A percentile compares a stretch with the other conserved stretches of the same genome.
These are phyloP conservation scores for Pollachius pollachius DNA, from an alignment of 2,113 vertebrate species.

Conservation along the genomic window DNA sequence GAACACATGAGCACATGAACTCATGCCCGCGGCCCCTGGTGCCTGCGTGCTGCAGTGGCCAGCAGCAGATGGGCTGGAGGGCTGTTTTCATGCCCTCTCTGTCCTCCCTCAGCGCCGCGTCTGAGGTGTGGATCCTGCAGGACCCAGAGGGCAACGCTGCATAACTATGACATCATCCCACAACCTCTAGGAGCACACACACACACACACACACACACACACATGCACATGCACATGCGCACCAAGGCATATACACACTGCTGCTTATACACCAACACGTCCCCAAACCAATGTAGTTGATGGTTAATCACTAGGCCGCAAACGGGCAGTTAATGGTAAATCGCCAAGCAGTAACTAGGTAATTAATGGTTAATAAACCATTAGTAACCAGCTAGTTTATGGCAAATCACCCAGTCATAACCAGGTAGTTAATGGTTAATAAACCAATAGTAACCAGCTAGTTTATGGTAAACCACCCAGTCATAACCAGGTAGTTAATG, in stretches of 20 bases:
- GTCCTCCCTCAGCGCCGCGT: slow-evolving; percentile 48
- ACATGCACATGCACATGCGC: slow-evolving; percentile 30
- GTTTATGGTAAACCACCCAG: too few relatives aligned
- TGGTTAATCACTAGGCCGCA: too few relatives aligned
- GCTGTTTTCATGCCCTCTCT: slow-evolving; percentile 40
- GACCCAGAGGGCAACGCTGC: slow-evolving; percentile 49
- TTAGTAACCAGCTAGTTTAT: too few relatives aligned
- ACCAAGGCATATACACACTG: not conserved
- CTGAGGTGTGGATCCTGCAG: slow-evolving; percentile 59
- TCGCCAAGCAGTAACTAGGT: too few relatives aligned
- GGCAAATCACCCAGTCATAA: too few relatives aligned
- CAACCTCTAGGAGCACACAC: not conserved
- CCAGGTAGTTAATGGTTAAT: too few relatives aligned
- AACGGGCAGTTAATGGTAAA: too few relatives aligned
- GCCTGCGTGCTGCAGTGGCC: not conserved
- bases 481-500: too few relatives aligned
- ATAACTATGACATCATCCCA: slow-evolving; percentile 52
- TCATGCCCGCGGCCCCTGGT: not conserved
- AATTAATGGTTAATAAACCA: too few relatives aligned
- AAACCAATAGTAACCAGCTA: too few relatives aligned
- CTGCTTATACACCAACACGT: too few relatives aligned
- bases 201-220: slow-evolving; percentile 12
- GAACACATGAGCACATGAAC: not conserved
- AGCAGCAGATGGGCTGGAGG: slow-evolving; percentile 26
- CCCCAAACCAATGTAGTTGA: too few relatives aligned